Evolutionary conservation across 92 coral and sea anemone species (phyloP).

Genomic region (Porites lobata): DNA sequence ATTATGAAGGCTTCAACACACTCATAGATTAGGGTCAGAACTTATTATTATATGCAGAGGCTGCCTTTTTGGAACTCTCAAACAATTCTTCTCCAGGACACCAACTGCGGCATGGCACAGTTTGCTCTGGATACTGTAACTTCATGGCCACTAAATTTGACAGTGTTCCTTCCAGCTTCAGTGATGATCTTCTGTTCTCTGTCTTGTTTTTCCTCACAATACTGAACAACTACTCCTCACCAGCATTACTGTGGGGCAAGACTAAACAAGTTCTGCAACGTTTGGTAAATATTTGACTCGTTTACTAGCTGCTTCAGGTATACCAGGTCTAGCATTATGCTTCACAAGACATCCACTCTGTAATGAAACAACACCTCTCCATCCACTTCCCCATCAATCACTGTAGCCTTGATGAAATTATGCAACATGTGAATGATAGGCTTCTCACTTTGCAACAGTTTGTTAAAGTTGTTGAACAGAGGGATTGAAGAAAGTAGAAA

Average conservation of each 20-base stretch:
- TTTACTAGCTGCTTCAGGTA: conserved; percentile 41
- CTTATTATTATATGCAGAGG: conserved; percentile 52
- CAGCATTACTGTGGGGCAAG: conserved; percentile 73
- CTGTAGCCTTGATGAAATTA: conserved; percentile 45
- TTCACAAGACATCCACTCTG: conserved; percentile 68
- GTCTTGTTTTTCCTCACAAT: conserved; percentile 71
- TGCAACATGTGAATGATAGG: conserved; percentile 61
- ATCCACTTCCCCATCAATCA: conserved; percentile 54
- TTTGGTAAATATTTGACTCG: conserved; percentile 44
- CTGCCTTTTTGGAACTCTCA: conserved; percentile 51
- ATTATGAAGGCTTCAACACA: conserved; percentile 15
- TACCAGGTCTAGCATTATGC: conserved; percentile 45
- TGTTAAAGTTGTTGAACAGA: conserved; percentile 59
- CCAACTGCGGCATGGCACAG: conserved; percentile 60
- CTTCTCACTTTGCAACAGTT: conserved; percentile 51
- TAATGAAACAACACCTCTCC: conserved; percentile 44
- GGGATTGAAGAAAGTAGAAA: conserved; percentile 54
- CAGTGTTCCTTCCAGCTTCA: conserved; percentile 69
- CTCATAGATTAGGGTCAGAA: conserved; percentile 17
- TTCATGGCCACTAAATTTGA: conserved; percentile 66
- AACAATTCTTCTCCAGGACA: conserved; percentile 55
- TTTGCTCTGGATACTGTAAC: conserved; percentile 61
- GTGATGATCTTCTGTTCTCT: conserved; percentile 47
- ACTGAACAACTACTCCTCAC: conserved; percentile 65
- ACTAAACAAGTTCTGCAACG: conserved; percentile 74